Evolutionary conservation across 2,797 vertebrate genomes (phyloP).

Genomic region (Pteropus rufus): DNA sequence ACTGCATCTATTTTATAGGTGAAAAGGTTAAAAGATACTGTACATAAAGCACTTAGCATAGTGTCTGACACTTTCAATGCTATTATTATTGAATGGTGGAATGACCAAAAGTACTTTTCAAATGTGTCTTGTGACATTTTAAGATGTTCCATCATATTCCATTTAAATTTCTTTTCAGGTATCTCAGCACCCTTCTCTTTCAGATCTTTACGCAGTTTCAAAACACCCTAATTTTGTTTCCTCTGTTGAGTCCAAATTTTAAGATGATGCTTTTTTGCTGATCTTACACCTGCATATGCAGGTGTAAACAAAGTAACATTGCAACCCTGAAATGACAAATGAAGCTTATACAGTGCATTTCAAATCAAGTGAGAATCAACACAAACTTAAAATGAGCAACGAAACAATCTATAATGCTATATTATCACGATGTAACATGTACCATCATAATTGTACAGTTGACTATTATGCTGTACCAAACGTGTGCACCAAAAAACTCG

Average conservation of each 20-base stretch:
- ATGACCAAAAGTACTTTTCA: not conserved
- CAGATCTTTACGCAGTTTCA: constrained; percentile 7
- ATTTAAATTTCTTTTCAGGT: not conserved
- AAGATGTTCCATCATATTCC: not conserved
- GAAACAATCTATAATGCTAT: not conserved
- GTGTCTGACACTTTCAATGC: not conserved
- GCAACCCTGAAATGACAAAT: not conserved
- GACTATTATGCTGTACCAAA: not conserved
- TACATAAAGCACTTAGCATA: not conserved
- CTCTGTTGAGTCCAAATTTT: not conserved
- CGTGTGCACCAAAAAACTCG: not conserved
- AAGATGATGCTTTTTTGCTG: not conserved
- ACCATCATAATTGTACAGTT: not conserved
- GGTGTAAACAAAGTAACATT: not conserved
- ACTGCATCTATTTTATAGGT: not conserved
- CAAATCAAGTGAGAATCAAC: not conserved
- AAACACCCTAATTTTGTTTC: not conserved
- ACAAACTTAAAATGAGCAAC: not conserved
- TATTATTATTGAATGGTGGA: not conserved
- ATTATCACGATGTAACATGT: not conserved
- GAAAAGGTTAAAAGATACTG: not conserved
- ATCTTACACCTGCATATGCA: not conserved
- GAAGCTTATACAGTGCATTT: not conserved
- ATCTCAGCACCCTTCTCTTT: not conserved
- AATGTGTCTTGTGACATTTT: not conserved